Conservation (phyloP, 2,888 invertebrate species). For the Hemicrepidius hirtus region DNA sequence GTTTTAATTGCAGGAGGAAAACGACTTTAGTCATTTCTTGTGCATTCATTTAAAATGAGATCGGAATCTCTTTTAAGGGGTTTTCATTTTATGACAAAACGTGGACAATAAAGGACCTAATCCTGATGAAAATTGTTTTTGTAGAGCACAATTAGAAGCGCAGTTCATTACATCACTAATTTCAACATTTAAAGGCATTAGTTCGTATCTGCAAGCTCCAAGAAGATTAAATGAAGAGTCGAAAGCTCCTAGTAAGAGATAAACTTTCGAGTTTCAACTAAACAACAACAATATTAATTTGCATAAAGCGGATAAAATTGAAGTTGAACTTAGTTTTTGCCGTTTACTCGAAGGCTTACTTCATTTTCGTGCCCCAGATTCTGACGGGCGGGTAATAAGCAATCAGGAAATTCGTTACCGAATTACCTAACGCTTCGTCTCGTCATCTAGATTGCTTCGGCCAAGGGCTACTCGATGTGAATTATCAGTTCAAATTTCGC, state of each 20-base stretch:
- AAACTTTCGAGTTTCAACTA: slow-evolving; percentile 28
- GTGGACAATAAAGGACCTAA: slow-evolving; percentile 22
- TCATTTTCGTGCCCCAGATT: slow-evolving; percentile 9
- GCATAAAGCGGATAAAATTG: slow-evolving; percentile 39
- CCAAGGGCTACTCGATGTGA: slow-evolving; percentile 24
- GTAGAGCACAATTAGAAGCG: slow-evolving; percentile 13
- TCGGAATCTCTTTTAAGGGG: slow-evolving; percentile 2
- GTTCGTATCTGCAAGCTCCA: slow-evolving; percentile 4
- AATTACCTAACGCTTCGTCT: slow-evolving; percentile 41
- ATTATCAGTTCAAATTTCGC: slow-evolving; percentile 4
- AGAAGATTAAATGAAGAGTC: slow-evolving; percentile 36
- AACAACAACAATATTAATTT: slow-evolving; percentile 38
- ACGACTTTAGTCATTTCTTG: background rate
- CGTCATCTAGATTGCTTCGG: slow-evolving; percentile 28
- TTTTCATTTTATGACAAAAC: slow-evolving; percentile 17
- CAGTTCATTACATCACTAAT: slow-evolving; percentile 39
- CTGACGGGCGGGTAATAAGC: slow-evolving; percentile 49
- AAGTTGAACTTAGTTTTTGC: slow-evolving; percentile 29
- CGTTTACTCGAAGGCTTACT: slow-evolving; percentile 9
- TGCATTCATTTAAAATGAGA: background rate
- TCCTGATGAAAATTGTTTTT: slow-evolving; percentile 20
- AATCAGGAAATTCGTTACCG: slow-evolving; percentile 55
- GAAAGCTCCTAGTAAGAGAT: slow-evolving; percentile 12
- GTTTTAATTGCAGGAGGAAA: background rate
- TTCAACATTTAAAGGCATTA: slow-evolving; percentile 27